Evolutionary conservation across 2,113 vertebrate genomes (phyloP), one percentile per base, ranked within the genome.

Genomic region (Addax nasomaculatus): DNA sequence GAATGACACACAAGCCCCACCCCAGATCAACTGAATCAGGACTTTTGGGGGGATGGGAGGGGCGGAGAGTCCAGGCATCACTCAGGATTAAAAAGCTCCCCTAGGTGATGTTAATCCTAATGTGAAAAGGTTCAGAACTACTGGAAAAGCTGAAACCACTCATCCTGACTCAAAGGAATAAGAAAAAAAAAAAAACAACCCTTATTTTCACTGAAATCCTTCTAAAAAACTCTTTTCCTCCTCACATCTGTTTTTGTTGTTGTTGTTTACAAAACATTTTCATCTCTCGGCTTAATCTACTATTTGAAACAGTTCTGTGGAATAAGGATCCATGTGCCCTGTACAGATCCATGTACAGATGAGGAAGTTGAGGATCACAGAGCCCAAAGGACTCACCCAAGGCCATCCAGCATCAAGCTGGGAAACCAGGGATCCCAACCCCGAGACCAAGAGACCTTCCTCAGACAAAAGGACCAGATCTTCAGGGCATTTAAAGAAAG

Each of bases 261-360:
- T 67, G 9, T 70, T 89, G 9, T 93, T 92, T 57, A 55, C 6
- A 88, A 87, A 90, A 60, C 14, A 92, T 23, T 51, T 39, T 33
- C 21, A 53, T 53, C 39, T 27, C 21, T 13, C 8, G 15, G 45
- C 43, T 85, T 85, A 16, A 83, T 9, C 81, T 17, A 36, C 11
- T n/a, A 12, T 15, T 47, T 39, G 55, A 36, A 70, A 39, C 29
- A 30, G 7, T 36, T 53, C 62, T 76, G 29, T 47, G 17, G 15
- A 17, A 29, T 7, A 23, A 15, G 13, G 25, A 13, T 43, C 11
- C 7, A 6, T 1, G 1, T 2, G 51, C 17, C 73, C 17, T 55
- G n/a, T 36, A 21, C 9, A 36, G n/a, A 70, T 21, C n/a, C 9
- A 39, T 43, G 49, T 36, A 47, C 8, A 80, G 70, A 81, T 5